Conservation (phyloP, 2,113 vertebrate species). For the Xiphophorus hellerii region DNA sequence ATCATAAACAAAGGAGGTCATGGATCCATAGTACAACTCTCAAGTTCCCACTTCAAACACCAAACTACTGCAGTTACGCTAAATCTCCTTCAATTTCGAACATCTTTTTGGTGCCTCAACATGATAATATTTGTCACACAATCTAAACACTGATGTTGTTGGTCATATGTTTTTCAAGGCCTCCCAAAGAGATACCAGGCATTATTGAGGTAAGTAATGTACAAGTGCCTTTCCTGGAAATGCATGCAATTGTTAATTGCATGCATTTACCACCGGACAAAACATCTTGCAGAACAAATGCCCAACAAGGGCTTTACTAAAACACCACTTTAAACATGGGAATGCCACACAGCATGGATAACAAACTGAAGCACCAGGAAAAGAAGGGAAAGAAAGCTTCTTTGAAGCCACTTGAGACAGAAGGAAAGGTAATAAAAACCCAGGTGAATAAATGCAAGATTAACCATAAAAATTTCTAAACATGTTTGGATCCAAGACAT, state of each 20-base stretch:
- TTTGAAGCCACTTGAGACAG: conserved; percentile 80
- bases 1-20: no score
- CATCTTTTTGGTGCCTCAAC: neutral
- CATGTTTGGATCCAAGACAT: no score
- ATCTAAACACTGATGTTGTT: neutral
- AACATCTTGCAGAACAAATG: neutral
- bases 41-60: no score
- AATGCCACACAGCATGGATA: conserved; percentile 65
- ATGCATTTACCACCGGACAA: no score
- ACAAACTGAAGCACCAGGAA: conserved; percentile 61
- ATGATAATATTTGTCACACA: neutral
- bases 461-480: conserved; percentile 66
- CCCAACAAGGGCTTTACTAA: conserved; percentile 72
- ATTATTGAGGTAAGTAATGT: neutral
- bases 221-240: neutral
- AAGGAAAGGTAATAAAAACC: conserved; percentile 64
- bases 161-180: neutral
- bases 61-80: no score
- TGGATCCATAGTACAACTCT: no score
- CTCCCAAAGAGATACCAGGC: neutral
- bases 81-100: neutral
- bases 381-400: conserved; percentile 73
- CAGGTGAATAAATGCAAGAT: conserved; percentile 79
- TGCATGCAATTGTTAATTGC: no score
- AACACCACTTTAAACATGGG: conserved; percentile 69